Conservation (phyloP, 1,140 invertebrate genomes). For the Antheraea pernyi region DNA sequence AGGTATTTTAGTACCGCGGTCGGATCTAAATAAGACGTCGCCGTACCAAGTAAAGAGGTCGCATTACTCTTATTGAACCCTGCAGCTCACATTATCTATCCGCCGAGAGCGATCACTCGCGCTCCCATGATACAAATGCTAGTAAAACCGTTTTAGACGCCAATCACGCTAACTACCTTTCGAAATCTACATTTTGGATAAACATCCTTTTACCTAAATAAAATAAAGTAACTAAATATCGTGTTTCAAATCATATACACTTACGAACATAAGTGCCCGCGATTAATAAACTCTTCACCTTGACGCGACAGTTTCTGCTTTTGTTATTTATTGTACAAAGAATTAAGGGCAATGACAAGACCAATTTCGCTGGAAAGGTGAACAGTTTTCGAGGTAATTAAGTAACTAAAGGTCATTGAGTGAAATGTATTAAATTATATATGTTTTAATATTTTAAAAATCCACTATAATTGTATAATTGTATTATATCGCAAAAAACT, state of each 20-base stretch:
- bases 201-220: not conserved
- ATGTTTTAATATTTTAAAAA: not conserved
- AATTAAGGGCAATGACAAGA: conserved; percentile 1
- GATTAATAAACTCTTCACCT: not conserved
- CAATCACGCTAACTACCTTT: not conserved
- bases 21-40: conserved; percentile 72
- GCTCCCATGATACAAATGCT: conserved; percentile 12
- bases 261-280: not conserved
- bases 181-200: not conserved
- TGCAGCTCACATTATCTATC: conserved; percentile 45
- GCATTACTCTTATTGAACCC: conserved; percentile 67
- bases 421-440: conserved; percentile 9
- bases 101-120: conserved; percentile 37
- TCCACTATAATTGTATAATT: not conserved
- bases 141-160: conserved; percentile 7
- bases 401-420: not conserved
- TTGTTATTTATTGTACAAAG: conserved; percentile 2
- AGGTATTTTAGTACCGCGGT: conserved; percentile 54
- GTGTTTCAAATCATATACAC: not conserved
- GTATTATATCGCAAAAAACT: not conserved
- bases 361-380: conserved; percentile 6
- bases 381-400: not conserved
- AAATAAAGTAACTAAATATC: not conserved
- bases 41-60: conserved; percentile 58
- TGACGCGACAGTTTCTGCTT: not conserved